Conservation (phyloP, 2,113 vertebrate species). For the Corydoras maculifer region DNA sequence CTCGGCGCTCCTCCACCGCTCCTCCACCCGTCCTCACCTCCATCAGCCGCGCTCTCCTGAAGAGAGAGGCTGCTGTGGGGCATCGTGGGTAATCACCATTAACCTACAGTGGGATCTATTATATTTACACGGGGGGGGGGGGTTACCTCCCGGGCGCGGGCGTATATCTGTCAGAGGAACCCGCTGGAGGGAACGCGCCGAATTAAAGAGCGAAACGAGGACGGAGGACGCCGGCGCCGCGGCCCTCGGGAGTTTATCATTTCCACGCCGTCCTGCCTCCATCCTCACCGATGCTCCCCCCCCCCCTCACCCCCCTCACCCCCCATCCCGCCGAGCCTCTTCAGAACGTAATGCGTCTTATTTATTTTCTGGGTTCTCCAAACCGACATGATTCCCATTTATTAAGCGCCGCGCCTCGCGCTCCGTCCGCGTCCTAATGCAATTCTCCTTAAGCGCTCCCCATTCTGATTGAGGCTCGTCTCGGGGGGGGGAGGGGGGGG, state of each 20-base stretch:
- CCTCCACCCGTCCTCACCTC: no score
- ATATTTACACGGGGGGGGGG: constrained; percentile 47
- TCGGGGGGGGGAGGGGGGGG: background rate
- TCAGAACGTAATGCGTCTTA: constrained; percentile 29
- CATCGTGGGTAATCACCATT: constrained; percentile 38
- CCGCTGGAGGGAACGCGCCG: constrained; percentile 45
- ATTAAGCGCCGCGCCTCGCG: background rate
- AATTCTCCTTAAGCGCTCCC: constrained; percentile 5
- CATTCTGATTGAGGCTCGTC: constrained; percentile 12
- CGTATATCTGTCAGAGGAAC: constrained; percentile 46
- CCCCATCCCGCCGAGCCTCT: background rate
- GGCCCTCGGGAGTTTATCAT: constrained; percentile 37
- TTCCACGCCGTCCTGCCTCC: constrained; percentile 18
- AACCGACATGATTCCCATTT: constrained; percentile 12
- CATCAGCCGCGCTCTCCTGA: no score
- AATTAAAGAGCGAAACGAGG: constrained; percentile 28
- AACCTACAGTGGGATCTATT: constrained; percentile 46
- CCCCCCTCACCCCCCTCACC: constrained; percentile 18
- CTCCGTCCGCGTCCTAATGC: constrained; percentile 8
- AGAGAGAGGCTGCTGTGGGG: background rate
- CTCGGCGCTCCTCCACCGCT: no score
- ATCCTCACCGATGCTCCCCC: constrained; percentile 42
- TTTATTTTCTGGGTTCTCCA: constrained; percentile 18
- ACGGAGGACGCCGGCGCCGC: constrained; percentile 50
- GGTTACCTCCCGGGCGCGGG: constrained; percentile 43